Conservation (phyloP, 2,888 invertebrate species). For the Mythimna loreyi region DNA sequence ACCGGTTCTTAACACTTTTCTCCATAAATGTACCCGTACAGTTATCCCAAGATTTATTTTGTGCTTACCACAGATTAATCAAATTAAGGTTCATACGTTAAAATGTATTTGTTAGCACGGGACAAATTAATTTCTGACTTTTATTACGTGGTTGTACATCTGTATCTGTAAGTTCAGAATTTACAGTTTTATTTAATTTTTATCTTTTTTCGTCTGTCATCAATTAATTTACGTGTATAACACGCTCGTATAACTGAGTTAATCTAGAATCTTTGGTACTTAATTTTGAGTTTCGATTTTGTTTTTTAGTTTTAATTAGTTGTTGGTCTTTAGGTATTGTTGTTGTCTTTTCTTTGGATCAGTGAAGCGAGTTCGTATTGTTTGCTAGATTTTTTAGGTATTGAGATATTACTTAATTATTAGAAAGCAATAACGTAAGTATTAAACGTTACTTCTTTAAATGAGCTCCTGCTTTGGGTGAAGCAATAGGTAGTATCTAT, state of each 20-base stretch:
- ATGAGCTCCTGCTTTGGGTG: too few species aligned
- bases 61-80: slow-evolving; percentile 71
- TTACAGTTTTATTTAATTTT: slow-evolving; percentile 36
- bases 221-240: slow-evolving; percentile 39
- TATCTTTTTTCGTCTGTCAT: slow-evolving; percentile 31
- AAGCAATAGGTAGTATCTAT: too few species aligned
- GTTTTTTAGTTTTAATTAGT: slow-evolving; percentile 10
- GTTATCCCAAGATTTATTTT: slow-evolving; percentile 66
- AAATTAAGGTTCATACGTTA: slow-evolving; percentile 71
- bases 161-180: slow-evolving; percentile 45
- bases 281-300: background rate
- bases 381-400: background rate
- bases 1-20: slow-evolving; percentile 43
- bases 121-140: slow-evolving; percentile 71
- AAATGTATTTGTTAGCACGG: slow-evolving; percentile 73
- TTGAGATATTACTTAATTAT: too few species aligned
- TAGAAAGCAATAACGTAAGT: too few species aligned
- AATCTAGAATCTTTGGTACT: slow-evolving; percentile 33
- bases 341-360: background rate
- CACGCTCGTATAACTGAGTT: slow-evolving; percentile 6
- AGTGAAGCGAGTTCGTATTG: background rate
- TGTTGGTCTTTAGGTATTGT: background rate
- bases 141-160: slow-evolving; percentile 55
- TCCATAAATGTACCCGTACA: slow-evolving; percentile 53
- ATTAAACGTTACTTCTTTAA: too few species aligned